Base-by-base conservation (phyloP, 2,888 invertebrate genomes). In the Noctua pronuba region DNA sequence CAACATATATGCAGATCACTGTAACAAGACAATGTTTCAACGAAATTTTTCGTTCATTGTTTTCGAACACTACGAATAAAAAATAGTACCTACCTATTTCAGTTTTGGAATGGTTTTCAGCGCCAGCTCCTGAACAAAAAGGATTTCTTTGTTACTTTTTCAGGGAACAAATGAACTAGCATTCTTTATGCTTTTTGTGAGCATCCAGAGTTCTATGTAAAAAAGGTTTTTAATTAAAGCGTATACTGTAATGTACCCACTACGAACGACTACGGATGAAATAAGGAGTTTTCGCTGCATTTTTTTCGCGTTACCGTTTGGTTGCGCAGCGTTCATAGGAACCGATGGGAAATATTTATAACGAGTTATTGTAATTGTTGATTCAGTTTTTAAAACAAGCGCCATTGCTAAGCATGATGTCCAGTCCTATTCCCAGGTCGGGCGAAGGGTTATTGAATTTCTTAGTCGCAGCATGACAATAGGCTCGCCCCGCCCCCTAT, bases 171-270 rank as follows among this genome's bases (percentile, higher is more conserved):
- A 75, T 72, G 80, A 80, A 81, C 72, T 72, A 66, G 72, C 75
- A 76, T 80, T 81, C 44, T 69, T 60, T 65, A 52, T 35, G 52
- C 41, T 80, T 64, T 69, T 81, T 72, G 80, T 74, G 55, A 75
- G 46, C 55, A 80, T 66, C 38, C 52, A 2, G n/a, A 70, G 52
- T 49, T 67, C 1, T 58, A 69, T 69, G 31, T 69, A 52, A 69
- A 75, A 49, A 81, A 38, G 44, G n/a, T 38, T 69, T 77, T 83
- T 82, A 73, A 82, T 83, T 78, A 82, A 66, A 76, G 44, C 31
- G n/a, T 70, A 41, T 16, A n/a, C 44, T 62, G 28, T 24, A 28
- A 55, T 62, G 46, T 41, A 55, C 52, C 55, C 16, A 21, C 28
- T 28, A 7, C n/a, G 3, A 38, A 72, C 8, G 28, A 38, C 24